A percentile compares a stretch with the other conserved stretches of the same genome.
phyloP scores from a whole-genome alignment of 2,888 invertebrate genomes.

The Eilema depressum region DNA sequence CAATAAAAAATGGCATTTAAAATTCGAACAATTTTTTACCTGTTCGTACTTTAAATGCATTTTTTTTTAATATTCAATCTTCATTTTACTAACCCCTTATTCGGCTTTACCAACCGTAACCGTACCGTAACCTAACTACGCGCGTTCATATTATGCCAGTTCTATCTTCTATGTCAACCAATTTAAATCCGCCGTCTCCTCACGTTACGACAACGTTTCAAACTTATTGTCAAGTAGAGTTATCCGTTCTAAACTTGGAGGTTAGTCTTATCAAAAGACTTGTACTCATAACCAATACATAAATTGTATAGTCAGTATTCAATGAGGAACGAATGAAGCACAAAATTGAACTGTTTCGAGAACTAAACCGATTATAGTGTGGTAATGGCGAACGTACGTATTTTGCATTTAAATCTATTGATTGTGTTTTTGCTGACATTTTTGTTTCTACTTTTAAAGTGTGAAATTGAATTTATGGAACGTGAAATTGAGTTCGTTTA shows the following conservation, averaged over 20 bases:
- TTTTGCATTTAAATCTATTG: conserved; percentile 64
- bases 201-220: too few relatives aligned
- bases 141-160: too few relatives aligned
- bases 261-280: not conserved
- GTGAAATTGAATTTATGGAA: conserved; percentile 36
- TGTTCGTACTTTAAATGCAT: too few relatives aligned
- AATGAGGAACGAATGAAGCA: conserved; percentile 49
- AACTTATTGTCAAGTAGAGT: too few relatives aligned
- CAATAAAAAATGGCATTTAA: too few relatives aligned
- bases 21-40: too few relatives aligned
- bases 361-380: conserved; percentile 49
- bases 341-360: conserved; percentile 31
- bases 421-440: conserved; percentile 56
- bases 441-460: conserved; percentile 41
- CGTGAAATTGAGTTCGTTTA: not conserved
- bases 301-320: conserved; percentile 18
- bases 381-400: conserved; percentile 56
- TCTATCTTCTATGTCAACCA: too few relatives aligned
- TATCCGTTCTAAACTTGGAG: not conserved
- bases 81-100: too few relatives aligned
- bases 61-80: too few relatives aligned
- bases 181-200: too few relatives aligned
- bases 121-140: too few relatives aligned
- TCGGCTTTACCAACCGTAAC: too few relatives aligned
- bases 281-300: not conserved